These are phyloP conservation scores for Himalopsyche japonica DNA, from an alignment of 2,888 invertebrate genomes.

Conservation along the genomic window DNA sequence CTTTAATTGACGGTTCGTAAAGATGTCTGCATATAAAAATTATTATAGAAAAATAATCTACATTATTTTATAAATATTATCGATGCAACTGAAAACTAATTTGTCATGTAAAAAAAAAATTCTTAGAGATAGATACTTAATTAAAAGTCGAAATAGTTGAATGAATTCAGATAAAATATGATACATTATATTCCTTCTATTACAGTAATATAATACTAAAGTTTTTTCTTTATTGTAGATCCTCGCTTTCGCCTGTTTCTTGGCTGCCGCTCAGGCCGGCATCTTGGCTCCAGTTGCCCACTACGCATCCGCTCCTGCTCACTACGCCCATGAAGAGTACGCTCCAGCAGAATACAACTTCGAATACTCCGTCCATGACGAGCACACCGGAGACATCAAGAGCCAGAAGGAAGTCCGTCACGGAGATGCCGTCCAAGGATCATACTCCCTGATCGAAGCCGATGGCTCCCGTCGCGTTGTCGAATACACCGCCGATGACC, in stretches of 20 bases:
- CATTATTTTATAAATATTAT: too few relatives aligned
- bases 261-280: conserved; percentile 19
- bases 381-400: conserved; percentile 48
- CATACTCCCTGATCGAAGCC: conserved; percentile 56
- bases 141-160: too few relatives aligned
- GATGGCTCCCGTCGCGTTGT: conserved; percentile 52
- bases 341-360: conserved; percentile 33
- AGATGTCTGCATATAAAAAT: too few relatives aligned
- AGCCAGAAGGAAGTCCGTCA: conserved; percentile 54
- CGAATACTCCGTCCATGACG: conserved; percentile 35
- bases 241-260: conserved; percentile 18
- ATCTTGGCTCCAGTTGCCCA: conserved; percentile 23
- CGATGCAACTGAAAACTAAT: too few relatives aligned
- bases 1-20: too few relatives aligned
- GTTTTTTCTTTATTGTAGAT: too few relatives aligned
- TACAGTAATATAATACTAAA: not conserved
- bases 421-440: conserved; percentile 55
- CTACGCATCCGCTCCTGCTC: conserved; percentile 26
- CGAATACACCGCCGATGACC: conserved; percentile 54
- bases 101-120: too few relatives aligned
- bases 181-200: too few relatives aligned
- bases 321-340: conserved; percentile 42
- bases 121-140: too few relatives aligned
- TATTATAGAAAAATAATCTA: too few relatives aligned
- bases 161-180: too few relatives aligned